A percentile compares a stretch with the other conserved stretches of the same genome.
Conservation (phyloP, 2,888 invertebrate species). For the Phorcus lineatus region DNA sequence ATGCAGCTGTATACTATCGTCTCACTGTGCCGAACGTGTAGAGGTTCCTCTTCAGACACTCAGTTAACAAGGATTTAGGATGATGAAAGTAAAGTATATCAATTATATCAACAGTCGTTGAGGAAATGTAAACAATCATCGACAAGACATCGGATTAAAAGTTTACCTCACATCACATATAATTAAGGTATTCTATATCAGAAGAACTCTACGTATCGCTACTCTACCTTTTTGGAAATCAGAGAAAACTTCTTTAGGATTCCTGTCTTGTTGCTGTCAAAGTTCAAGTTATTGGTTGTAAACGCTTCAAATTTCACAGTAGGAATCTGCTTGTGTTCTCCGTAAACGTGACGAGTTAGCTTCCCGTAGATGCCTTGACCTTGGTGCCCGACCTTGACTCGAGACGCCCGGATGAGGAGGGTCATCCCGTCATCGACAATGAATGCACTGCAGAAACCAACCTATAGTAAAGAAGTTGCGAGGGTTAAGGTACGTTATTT, state of each 20-base stretch:
- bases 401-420: not conserved
- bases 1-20: too few relatives aligned
- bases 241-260: not conserved
- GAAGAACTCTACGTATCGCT: too few relatives aligned
- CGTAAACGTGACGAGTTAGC: not conserved
- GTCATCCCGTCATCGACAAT: constrained; percentile 1
- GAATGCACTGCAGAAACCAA: not conserved
- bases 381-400: not conserved
- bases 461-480: not conserved
- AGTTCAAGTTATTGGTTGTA: not conserved
- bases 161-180: too few relatives aligned
- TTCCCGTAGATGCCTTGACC: constrained; percentile 16
- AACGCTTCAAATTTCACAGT: not conserved
- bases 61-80: too few relatives aligned
- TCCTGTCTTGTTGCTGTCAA: not conserved
- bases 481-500: too few relatives aligned
- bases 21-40: too few relatives aligned
- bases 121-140: too few relatives aligned
- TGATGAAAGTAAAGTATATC: too few relatives aligned
- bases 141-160: too few relatives aligned
- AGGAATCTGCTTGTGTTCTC: not conserved
- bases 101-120: too few relatives aligned
- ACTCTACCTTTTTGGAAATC: not conserved
- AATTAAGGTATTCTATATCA: too few relatives aligned
- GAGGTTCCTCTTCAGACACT: too few relatives aligned